These are phyloP conservation scores for Liodrosophila aerea DNA, from an alignment of 2,888 invertebrate genomes.

Conservation along the genomic window DNA sequence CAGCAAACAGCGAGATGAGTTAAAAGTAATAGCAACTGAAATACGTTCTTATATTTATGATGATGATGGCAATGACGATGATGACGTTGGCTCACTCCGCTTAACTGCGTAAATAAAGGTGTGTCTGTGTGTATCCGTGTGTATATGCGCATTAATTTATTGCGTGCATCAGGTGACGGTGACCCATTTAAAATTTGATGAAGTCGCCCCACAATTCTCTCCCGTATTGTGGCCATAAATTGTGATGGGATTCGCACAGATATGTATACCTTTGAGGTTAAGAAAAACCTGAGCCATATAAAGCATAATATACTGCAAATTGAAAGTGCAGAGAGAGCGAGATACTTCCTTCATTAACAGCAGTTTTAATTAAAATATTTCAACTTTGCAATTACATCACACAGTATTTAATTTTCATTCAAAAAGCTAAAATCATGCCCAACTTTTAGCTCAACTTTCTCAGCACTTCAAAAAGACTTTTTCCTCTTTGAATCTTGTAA, in stretches of 20 bases:
- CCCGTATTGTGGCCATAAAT: slow-evolving; percentile 11
- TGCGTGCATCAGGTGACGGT: slow-evolving; percentile 70
- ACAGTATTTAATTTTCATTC: no score
- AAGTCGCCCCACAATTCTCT: slow-evolving; percentile 28
- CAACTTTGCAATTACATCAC: no score
- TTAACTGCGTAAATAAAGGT: slow-evolving; percentile 32
- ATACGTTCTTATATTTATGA: slow-evolving; percentile 53
- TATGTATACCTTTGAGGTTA: slow-evolving; percentile 4
- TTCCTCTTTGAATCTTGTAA: slow-evolving; percentile 26
- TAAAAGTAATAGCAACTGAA: slow-evolving; percentile 54
- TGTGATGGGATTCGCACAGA: slow-evolving; percentile 14
- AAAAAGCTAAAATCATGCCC: neutral
- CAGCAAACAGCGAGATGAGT: neutral
- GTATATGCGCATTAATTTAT: slow-evolving; percentile 39
- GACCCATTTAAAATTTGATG: slow-evolving; percentile 74
- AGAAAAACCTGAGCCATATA: neutral
- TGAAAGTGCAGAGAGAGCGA: no score
- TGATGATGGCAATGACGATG: slow-evolving; percentile 8
- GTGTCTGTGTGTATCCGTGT: slow-evolving; percentile 12
- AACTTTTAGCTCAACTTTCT: slow-evolving; percentile 3
- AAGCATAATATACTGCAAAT: neutral
- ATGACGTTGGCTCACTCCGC: slow-evolving; percentile 8
- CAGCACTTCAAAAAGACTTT: slow-evolving; percentile 11
- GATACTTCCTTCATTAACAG: no score
- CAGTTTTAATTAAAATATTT: no score